Evolutionary conservation across 2,888 invertebrate species (phyloP).

Genomic region (Dryomyza anilis): DNA sequence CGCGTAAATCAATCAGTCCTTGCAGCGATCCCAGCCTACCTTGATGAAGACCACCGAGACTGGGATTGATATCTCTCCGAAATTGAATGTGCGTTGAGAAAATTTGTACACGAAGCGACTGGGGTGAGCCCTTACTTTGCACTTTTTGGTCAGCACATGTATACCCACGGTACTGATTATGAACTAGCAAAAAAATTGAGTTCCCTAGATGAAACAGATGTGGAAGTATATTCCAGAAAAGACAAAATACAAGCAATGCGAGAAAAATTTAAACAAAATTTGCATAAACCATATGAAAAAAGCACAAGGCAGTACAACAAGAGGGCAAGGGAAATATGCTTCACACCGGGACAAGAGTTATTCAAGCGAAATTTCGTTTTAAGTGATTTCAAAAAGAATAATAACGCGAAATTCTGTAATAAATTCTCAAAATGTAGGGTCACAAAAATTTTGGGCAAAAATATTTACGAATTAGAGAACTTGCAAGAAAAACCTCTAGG

Average conservation of each 20-base stretch:
- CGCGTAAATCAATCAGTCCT: neutral
- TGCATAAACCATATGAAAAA: neutral
- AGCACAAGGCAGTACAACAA: too few relatives aligned
- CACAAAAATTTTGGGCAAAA: too few relatives aligned
- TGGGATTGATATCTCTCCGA: neutral
- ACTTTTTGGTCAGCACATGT: neutral
- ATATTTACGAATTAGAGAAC: too few relatives aligned
- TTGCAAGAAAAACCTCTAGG: too few relatives aligned
- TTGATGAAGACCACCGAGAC: neutral
- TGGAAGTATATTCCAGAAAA: neutral
- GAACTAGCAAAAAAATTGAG: neutral
- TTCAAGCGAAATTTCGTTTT: too few relatives aligned
- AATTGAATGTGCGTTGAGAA: neutral
- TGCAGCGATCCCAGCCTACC: neutral
- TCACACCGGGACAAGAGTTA: too few relatives aligned
- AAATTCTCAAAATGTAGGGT: too few relatives aligned
- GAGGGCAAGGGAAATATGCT: too few relatives aligned
- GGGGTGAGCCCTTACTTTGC: neutral
- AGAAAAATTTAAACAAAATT: neutral
- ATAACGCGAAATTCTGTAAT: too few relatives aligned
- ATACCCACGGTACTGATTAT: neutral
- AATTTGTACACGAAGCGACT: neutral
- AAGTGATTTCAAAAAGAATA: too few relatives aligned
- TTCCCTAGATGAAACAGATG: neutral
- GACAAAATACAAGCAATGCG: neutral